Evolutionary conservation across 2,113 vertebrate species (phyloP).

Genomic region (Thunnus maccoyii): DNA sequence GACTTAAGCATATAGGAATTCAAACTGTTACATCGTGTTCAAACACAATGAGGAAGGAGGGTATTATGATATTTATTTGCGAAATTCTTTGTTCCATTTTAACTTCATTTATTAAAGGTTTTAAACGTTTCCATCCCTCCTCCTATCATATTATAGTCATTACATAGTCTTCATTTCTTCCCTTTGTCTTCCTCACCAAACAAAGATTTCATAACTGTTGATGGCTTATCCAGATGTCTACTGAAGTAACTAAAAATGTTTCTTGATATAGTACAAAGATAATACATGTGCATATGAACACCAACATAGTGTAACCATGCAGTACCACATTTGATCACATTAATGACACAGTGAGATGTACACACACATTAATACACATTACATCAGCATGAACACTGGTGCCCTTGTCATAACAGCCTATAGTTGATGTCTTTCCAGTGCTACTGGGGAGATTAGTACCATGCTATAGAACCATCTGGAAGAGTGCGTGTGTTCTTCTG

Average conservation of each 20-base stretch:
- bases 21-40: background rate
- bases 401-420: conserved; percentile 9
- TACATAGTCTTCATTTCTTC: background rate
- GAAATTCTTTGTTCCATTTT: background rate
- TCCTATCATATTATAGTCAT: background rate
- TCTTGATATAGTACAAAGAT: background rate
- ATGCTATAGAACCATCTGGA: conserved; percentile 40
- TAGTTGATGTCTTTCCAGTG: conserved; percentile 61
- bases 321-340: background rate
- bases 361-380: background rate
- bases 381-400: conserved; percentile 12
- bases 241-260: background rate
- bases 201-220: background rate
- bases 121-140: conserved; percentile 17
- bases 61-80: background rate
- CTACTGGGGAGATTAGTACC: conserved; percentile 22
- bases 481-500: conserved; percentile 18
- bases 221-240: conserved; percentile 39
- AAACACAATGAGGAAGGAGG: background rate
- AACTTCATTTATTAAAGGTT: conserved; percentile 1
- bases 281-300: background rate
- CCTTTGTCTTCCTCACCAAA: conserved; percentile 17
- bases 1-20: conserved; percentile 15
- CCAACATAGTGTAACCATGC: background rate
- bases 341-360: background rate